A percentile compares a stretch with the other conserved stretches of the same genome.
phyloP scores from a whole-genome alignment of 1,140 invertebrate species.

The Propsilocerus akamusi region DNA sequence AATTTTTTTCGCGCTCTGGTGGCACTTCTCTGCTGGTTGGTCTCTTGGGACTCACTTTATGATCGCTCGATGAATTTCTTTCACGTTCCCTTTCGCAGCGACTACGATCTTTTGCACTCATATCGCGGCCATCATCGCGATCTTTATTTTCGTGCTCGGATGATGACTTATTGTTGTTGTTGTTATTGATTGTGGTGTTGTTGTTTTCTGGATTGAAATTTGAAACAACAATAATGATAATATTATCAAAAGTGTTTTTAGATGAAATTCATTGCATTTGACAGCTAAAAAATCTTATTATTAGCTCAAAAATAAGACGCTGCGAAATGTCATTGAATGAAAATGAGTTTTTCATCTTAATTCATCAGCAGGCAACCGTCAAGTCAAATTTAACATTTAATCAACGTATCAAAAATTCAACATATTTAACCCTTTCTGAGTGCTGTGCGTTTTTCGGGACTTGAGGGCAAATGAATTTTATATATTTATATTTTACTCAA shows the following conservation, averaged over 20 bases:
- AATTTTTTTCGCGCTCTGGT: conserved; percentile 16
- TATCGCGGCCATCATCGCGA: conserved; percentile 12
- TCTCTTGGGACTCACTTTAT: conserved; percentile 24
- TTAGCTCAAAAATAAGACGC: no score
- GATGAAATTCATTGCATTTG: no score
- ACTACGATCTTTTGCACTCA: conserved; percentile 1
- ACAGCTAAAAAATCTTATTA: no score
- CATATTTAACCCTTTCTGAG: not conserved
- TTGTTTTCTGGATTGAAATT: not conserved
- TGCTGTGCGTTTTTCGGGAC: not conserved
- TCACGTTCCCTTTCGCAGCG: not conserved
- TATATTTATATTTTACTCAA: no score
- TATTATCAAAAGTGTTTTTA: no score
- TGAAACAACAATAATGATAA: not conserved
- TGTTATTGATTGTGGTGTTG: not conserved
- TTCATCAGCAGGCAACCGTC: conserved; percentile 1
- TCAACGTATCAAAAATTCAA: conserved; percentile 1
- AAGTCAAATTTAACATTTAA: not conserved
- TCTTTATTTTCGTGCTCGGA: not conserved
- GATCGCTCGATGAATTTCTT: not conserved
- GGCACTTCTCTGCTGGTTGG: conserved; percentile 18
- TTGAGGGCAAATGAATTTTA: not conserved
- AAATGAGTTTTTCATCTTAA: no score
- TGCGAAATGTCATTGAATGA: no score
- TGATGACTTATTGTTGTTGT: not conserved